Evolutionary conservation across 1,140 invertebrate species (phyloP).

Genomic region (Babylonia areolata): DNA sequence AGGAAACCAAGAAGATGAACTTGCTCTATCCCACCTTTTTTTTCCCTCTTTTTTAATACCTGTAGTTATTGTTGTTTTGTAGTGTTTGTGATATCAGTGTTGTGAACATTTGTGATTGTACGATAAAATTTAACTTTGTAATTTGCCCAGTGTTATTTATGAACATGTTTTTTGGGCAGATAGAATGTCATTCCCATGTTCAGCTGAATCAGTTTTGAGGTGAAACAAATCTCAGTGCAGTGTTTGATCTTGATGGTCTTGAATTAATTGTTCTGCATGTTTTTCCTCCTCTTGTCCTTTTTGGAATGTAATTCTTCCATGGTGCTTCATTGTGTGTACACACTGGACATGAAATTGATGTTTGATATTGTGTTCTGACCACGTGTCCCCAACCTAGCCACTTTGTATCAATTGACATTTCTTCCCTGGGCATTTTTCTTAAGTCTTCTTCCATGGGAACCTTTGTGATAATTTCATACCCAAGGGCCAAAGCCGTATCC

Average conservation of each 20-base stretch:
- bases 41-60: too few relatives aligned
- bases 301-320: not conserved
- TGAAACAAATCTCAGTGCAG: not conserved
- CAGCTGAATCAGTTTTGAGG: not conserved
- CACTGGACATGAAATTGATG: too few relatives aligned
- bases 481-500: too few relatives aligned
- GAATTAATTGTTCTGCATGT: not conserved
- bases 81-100: not conserved
- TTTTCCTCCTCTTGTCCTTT: not conserved
- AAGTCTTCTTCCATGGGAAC: too few relatives aligned
- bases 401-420: too few relatives aligned
- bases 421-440: too few relatives aligned
- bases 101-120: slow-evolving; percentile 8
- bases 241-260: not conserved
- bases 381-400: too few relatives aligned
- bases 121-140: not conserved
- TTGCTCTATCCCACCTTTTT: too few relatives aligned
- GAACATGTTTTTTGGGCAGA: not conserved
- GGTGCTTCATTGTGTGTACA: too few relatives aligned
- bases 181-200: slow-evolving; percentile 6
- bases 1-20: too few relatives aligned
- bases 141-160: not conserved
- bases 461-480: too few relatives aligned
- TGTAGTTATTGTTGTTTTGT: not conserved
- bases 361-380: too few relatives aligned